Base-by-base conservation (phyloP, 2,888 invertebrate genomes). In the Macropis europaea region DNA sequence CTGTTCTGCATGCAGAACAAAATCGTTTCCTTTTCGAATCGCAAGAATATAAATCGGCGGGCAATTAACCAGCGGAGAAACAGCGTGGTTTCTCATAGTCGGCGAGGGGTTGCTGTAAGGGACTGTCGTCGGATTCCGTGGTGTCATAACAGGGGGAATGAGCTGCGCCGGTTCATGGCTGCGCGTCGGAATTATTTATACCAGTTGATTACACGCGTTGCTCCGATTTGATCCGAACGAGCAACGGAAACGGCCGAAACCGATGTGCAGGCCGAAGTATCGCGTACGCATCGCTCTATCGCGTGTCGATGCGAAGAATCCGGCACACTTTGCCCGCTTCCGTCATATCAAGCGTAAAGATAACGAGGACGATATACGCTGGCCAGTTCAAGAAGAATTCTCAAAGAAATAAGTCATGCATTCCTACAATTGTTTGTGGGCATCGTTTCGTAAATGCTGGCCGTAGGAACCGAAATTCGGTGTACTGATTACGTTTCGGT, bases 151-250 rank as follows among this genome's bases (percentile, higher is more conserved):
- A 79, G 77, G 79, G n/a, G 82, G 84, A 82, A 82, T 73, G 76
- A 82, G 79, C 81, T 76, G 67, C 63, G 74, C 73, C 73, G 81
- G 78, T 83, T 84, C 86, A 82, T 83, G 84, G 84, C 83, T 82
- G 77, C 81, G 81, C 77, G 81, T 73, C 82, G 82, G 83, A 87
- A 86, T 87, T 87, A 87, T 87, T 87, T 86, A 87, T 87, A 87
- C 82, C 82, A 81, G 83, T 86, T 85, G 86, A 87, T 87, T 86
- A 86, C 84, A 84, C 82, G 82, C 84, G 82, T 79, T 81, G 83
- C 64, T 42, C 36, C 17, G 47, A 34, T 63, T 71, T 81, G 79
- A 76, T 52, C 78, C 84, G 84, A 82, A 28, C 67, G 54, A 28
- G 26, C 71, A 52, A 38, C 84, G 83, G 83, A 83, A 83, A 82